Conservation (phyloP, 1,140 invertebrate species). For the Belonocnema kinseyi region DNA sequence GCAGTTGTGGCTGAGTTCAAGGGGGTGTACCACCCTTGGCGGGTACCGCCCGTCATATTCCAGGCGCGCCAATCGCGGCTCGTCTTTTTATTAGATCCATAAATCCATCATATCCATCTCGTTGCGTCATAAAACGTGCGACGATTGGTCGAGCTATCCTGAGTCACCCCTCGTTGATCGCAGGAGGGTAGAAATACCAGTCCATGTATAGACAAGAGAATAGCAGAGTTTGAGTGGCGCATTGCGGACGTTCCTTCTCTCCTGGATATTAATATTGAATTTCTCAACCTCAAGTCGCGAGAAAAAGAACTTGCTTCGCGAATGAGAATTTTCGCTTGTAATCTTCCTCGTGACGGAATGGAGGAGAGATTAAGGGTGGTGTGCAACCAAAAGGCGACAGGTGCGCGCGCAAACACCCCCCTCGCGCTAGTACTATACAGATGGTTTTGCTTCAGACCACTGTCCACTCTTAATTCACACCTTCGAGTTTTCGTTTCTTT, state of each 20-base stretch:
- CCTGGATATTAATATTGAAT: slow-evolving; percentile 73
- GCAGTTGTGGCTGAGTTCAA: slow-evolving; percentile 68
- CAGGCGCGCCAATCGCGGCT: slow-evolving; percentile 71
- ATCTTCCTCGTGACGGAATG: slow-evolving; percentile 17
- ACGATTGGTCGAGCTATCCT: slow-evolving; percentile 64
- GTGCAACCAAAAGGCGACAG: slow-evolving; percentile 23
- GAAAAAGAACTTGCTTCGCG: slow-evolving; percentile 3
- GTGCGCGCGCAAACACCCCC: slow-evolving; percentile 56
- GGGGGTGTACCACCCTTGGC: slow-evolving; percentile 64
- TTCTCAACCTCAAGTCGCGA: slow-evolving; percentile 51
- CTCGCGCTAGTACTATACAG: slow-evolving; percentile 38
- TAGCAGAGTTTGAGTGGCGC: slow-evolving; percentile 60
- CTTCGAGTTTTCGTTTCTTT: slow-evolving; percentile 36
- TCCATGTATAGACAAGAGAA: slow-evolving; percentile 10
- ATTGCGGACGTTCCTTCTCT: slow-evolving; percentile 69
- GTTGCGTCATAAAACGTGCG: slow-evolving; percentile 48
- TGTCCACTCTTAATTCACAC: slow-evolving; percentile 53
- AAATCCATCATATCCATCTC: slow-evolving; percentile 77
- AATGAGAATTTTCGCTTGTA: neutral
- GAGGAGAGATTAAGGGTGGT: neutral
- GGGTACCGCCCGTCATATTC: slow-evolving; percentile 76
- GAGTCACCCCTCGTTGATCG: slow-evolving; percentile 50
- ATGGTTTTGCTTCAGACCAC: slow-evolving; percentile 54
- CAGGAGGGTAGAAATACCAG: slow-evolving; percentile 39
- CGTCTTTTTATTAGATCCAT: slow-evolving; percentile 77